These are phyloP conservation scores for Thunnus albacares DNA, from an alignment of 2,797 vertebrate species.

Conservation along the genomic window DNA sequence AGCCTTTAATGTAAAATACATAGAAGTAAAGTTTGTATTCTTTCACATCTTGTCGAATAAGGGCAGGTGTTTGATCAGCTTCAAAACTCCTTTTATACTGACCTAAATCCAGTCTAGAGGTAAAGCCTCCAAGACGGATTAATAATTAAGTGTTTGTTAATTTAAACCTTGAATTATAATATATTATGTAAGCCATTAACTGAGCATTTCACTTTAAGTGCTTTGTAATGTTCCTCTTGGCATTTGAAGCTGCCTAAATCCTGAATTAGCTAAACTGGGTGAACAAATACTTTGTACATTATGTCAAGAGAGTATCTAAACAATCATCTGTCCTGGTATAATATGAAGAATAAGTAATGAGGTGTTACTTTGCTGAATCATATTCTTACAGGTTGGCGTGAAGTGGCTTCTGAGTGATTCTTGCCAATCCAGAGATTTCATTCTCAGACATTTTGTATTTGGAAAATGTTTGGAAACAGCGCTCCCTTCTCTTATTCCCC, in stretches of 20 bases:
- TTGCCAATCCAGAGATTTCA: neutral
- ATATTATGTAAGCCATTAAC: constrained; percentile 13
- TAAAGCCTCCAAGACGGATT: neutral
- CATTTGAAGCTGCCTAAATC: neutral
- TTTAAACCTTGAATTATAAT: neutral
- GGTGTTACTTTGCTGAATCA: neutral
- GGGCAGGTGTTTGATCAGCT: neutral
- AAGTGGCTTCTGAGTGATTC: constrained; percentile 14
- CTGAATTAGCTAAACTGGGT: neutral
- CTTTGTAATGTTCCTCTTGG: neutral
- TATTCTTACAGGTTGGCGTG: constrained; percentile 32
- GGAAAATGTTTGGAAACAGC: constrained; percentile 79
- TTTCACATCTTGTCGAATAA: neutral
- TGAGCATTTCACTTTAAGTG: neutral
- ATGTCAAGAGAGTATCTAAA: neutral
- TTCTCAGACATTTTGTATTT: neutral
- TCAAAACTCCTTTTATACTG: neutral
- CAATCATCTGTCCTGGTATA: neutral
- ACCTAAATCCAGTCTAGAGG: neutral
- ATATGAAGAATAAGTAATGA: neutral
- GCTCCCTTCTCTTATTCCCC: constrained; percentile 73
- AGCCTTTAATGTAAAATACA: no score
- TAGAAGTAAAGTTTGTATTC: neutral
- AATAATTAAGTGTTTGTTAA: constrained; percentile 10
- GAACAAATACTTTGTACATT: neutral